A percentile compares a stretch with the other conserved stretches of the same genome.
Conservation (phyloP, 64 coral and sea anemone species). For the Platygyra sinensis region DNA sequence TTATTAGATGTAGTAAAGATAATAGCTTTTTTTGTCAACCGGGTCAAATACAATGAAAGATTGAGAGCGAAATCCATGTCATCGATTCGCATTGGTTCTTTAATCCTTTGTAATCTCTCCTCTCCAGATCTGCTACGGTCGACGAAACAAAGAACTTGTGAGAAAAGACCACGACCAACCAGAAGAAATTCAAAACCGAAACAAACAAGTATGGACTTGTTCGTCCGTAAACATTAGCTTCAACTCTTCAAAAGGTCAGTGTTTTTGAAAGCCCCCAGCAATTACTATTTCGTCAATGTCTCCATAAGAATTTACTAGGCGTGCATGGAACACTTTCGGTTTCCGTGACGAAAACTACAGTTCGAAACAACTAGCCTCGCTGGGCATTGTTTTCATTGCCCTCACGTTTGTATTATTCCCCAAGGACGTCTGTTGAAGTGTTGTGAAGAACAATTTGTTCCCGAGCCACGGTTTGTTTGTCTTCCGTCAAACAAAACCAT, state of each 20-base stretch:
- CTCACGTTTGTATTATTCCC: neutral
- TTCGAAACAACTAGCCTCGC: neutral
- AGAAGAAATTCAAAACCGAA: constrained; percentile 16
- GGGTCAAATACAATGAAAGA: neutral
- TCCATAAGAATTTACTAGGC: neutral
- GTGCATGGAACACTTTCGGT: neutral
- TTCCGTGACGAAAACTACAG: neutral
- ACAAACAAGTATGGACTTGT: constrained; percentile 41
- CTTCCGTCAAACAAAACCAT: constrained; percentile 8
- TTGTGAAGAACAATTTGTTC: neutral
- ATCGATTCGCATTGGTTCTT: neutral
- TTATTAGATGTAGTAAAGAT: constrained; percentile 1
- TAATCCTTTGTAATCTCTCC: constrained; percentile 16
- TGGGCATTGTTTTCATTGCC: neutral
- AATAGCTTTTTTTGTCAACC: neutral
- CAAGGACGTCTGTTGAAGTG: neutral
- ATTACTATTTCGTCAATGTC: neutral
- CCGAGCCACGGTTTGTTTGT: neutral
- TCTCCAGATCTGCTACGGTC: constrained; percentile 43
- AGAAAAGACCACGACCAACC: neutral
- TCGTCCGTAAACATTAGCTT: constrained; percentile 27
- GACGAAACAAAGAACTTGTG: constrained; percentile 3
- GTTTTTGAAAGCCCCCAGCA: neutral
- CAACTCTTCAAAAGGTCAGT: neutral
- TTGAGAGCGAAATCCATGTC: neutral